Percentiles rank a stretch among this genome's conserved stretches.
Conservation (phyloP, 2,113 vertebrate species). For the Prionailurus viverrinus region DNA sequence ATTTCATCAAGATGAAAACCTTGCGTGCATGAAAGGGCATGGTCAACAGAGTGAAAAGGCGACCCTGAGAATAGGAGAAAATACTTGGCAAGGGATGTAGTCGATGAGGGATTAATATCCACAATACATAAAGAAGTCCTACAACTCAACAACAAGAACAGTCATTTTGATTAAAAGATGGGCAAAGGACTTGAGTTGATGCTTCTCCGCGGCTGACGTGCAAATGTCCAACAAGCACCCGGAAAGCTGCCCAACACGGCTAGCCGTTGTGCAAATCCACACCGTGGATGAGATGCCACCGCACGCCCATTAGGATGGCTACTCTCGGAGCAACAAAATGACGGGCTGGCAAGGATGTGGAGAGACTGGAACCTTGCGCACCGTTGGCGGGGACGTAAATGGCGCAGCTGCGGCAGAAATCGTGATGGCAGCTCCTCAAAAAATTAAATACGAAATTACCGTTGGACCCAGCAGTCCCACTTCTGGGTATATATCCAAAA, state of each 20-base stretch:
- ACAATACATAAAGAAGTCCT: background rate
- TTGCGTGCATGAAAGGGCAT: background rate
- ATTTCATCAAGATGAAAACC: background rate
- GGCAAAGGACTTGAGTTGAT: background rate
- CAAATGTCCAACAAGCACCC: accelerated
- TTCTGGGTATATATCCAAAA: accelerated
- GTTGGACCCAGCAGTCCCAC: background rate
- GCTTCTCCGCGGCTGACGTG: background rate
- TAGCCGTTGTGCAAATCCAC: background rate
- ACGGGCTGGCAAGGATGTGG: accelerated
- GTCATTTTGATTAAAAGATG: background rate
- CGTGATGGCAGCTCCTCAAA: accelerated
- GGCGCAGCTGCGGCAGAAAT: accelerated
- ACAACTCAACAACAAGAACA: background rate
- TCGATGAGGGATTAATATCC: background rate
- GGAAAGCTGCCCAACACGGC: accelerated
- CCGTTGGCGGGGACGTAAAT: accelerated
- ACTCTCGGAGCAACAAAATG: accelerated
- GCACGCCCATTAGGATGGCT: background rate
- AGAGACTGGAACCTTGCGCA: accelerated
- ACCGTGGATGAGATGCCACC: accelerated
- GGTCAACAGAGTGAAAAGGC: background rate
- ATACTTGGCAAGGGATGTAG: background rate
- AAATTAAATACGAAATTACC: too few species aligned
- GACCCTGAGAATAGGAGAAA: background rate